Percentiles rank a stretch among this genome's conserved stretches.
Evolutionary conservation across 2,113 vertebrate genomes (phyloP).

Genomic region (Helogale parvula): DNA sequence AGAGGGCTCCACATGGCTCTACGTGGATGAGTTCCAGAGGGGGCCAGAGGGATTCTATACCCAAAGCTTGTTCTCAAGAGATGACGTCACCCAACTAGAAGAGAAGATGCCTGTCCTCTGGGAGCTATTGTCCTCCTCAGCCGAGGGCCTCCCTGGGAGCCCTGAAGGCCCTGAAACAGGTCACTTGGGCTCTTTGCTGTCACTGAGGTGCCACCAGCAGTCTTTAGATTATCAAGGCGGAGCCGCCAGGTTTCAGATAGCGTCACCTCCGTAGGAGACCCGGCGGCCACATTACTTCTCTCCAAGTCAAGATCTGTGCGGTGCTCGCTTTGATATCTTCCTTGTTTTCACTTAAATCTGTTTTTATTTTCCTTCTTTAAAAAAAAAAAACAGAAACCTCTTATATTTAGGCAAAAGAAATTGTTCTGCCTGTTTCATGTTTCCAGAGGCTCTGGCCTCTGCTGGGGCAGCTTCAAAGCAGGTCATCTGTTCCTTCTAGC

Average conservation of each 20-base stretch:
- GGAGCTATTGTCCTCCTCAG: not conserved
- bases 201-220: not conserved
- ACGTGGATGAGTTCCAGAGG: not conserved
- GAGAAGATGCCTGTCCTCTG: not conserved
- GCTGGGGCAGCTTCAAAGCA: not conserved
- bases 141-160: not conserved
- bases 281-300: not conserved
- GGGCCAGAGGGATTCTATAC: not conserved
- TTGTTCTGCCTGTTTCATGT: not conserved
- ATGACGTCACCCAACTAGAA: not conserved
- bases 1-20: not conserved
- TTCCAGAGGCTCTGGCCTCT: not conserved
- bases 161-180: constrained; percentile 22
- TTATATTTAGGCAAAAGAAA: not conserved
- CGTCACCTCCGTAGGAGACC: not conserved
- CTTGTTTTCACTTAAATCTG: constrained; percentile 21
- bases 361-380: not conserved
- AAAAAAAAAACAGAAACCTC: not conserved
- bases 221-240: not conserved
- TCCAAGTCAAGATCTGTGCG: not conserved
- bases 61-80: not conserved
- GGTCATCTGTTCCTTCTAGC: not conserved
- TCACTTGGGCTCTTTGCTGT: not conserved
- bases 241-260: constrained; percentile 4
- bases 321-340: not conserved